These are phyloP conservation scores for Miichthys miiuy DNA, from an alignment of 2,797 vertebrate genomes.

Conservation along the genomic window DNA sequence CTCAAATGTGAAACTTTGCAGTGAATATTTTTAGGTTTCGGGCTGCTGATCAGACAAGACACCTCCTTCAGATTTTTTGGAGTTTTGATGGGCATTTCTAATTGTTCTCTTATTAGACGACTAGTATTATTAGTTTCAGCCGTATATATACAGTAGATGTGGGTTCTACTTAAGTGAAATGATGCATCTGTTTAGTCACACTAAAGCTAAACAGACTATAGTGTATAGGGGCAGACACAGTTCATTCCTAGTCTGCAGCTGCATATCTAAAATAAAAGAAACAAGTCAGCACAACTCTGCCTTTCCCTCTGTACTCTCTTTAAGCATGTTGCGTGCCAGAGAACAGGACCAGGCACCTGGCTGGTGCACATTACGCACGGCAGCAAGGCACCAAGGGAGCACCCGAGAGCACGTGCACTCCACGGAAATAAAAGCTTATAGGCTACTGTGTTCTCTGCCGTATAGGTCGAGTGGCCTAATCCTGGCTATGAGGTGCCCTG, in stretches of 20 bases:
- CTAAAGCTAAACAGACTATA: too few relatives aligned
- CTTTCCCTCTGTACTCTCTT: not conserved
- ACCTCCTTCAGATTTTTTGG: not conserved
- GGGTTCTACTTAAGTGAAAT: not conserved
- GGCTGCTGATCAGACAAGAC: not conserved
- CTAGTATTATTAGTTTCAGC: not conserved
- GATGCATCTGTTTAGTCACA: not conserved
- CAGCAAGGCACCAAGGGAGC: conserved; percentile 28
- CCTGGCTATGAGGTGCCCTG: conserved; percentile 52
- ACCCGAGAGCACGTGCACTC: conserved; percentile 56
- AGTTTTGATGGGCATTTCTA: not conserved
- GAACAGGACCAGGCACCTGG: not conserved
- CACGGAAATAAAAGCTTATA: conserved; percentile 61
- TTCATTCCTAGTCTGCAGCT: not conserved
- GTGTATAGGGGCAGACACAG: too few relatives aligned
- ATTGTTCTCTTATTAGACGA: not conserved
- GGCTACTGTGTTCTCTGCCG: conserved; percentile 41
- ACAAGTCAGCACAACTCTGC: too few relatives aligned
- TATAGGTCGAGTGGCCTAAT: conserved; percentile 69
- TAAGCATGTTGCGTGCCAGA: conserved; percentile 48
- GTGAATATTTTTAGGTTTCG: not conserved
- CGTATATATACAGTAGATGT: not conserved
- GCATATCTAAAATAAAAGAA: not conserved
- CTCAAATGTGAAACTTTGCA: not conserved
- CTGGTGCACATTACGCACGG: conserved; percentile 53